phyloP scores from a whole-genome alignment of 2,797 vertebrate genomes.

The Pristis pectinata region DNA sequence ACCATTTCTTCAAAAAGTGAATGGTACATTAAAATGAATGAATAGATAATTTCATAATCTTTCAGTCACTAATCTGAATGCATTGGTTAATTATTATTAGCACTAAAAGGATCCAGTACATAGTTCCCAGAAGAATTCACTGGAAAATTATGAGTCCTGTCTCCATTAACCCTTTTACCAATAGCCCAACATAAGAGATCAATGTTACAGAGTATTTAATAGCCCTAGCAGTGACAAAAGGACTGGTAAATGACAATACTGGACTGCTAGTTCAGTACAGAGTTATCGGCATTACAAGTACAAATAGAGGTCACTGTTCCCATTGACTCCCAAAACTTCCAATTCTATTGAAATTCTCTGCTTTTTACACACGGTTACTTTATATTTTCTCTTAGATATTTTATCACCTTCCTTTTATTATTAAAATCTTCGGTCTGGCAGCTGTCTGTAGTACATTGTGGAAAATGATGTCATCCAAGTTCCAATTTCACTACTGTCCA shows the following conservation, averaged over 20 bases:
- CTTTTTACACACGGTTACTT: not conserved
- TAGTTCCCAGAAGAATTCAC: not conserved
- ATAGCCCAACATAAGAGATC: not conserved
- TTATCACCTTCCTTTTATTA: not conserved
- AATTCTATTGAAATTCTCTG: not conserved
- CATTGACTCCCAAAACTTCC: not conserved
- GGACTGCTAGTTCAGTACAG: not conserved
- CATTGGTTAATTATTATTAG: not conserved
- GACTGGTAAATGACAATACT: not conserved
- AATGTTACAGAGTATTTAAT: not conserved
- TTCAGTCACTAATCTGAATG: not conserved
- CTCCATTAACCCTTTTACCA: constrained; percentile 6
- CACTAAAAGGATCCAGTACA: not conserved
- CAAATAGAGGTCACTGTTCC: not conserved
- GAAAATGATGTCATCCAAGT: not conserved
- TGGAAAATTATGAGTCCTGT: not conserved
- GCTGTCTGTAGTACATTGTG: not conserved
- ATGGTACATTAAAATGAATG: not conserved
- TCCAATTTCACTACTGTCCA: not conserved
- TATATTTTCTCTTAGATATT: not conserved
- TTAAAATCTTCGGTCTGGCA: not conserved
- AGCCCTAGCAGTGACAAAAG: not conserved
- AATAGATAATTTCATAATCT: not conserved
- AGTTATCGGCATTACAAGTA: not conserved
- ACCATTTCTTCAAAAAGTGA: not conserved